These are phyloP conservation scores for Xenopus laevis DNA, from an alignment of 2,113 vertebrate genomes.

Conservation along the genomic window DNA sequence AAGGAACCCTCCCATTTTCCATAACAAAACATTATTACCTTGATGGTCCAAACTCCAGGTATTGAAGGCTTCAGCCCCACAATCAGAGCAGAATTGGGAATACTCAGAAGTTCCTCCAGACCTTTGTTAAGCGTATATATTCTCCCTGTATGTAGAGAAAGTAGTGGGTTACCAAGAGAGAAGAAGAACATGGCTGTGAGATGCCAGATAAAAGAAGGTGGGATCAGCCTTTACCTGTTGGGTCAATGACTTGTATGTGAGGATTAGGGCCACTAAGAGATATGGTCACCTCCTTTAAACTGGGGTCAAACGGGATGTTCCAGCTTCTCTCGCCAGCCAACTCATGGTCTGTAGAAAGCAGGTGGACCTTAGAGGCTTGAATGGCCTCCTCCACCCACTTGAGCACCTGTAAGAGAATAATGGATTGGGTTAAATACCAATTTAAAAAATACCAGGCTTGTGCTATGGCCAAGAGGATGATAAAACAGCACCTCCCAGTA, in stretches of 20 bases:
- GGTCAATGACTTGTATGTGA: constrained; percentile 80
- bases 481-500: too few species aligned
- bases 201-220: neutral
- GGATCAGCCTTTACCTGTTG: constrained; percentile 67
- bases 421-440: too few species aligned
- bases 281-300: constrained; percentile 93
- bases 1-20: too few species aligned
- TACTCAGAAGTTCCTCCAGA: constrained; percentile 81
- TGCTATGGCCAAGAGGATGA: too few species aligned
- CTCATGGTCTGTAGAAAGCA: constrained; percentile 90
- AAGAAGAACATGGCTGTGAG: neutral
- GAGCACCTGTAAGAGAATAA: constrained; percentile 72
- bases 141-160: constrained; percentile 62
- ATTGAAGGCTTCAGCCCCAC: constrained; percentile 79
- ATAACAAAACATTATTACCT: constrained; percentile 60
- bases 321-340: constrained; percentile 77
- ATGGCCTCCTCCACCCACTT: constrained; percentile 98
- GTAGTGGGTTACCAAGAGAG: neutral
- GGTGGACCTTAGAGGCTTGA: constrained; percentile 95
- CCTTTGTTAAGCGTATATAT: constrained; percentile 72
- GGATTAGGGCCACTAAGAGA: constrained; percentile 90
- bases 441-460: too few species aligned
- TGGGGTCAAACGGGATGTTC: constrained; percentile 96
- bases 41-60: constrained; percentile 82
- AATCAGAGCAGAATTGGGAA: constrained; percentile 86